Evolutionary conservation across 2,113 vertebrate species (phyloP).

Genomic region (Rhea americana): DNA sequence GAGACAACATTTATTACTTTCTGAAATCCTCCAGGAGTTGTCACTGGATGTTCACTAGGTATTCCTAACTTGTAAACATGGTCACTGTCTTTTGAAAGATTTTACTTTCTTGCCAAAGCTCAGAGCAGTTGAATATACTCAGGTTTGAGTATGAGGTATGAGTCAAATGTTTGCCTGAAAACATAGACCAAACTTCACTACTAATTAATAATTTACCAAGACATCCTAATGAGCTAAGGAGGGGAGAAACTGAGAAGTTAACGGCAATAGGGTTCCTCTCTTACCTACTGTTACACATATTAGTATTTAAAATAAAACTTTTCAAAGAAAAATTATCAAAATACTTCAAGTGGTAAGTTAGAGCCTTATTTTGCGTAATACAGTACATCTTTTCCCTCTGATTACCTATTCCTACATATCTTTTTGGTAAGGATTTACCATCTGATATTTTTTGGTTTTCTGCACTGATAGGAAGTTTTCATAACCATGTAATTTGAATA

Average conservation of each 20-base stretch:
- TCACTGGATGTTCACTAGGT: slow-evolving; percentile 45
- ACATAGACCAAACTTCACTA: not conserved
- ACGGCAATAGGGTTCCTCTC: not conserved
- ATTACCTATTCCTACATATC: not conserved
- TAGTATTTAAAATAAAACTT: not conserved
- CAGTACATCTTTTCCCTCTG: not conserved
- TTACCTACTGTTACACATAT: not conserved
- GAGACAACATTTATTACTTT: slow-evolving; percentile 72
- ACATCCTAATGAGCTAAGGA: not conserved
- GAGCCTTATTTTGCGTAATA: not conserved
- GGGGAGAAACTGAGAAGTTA: not conserved
- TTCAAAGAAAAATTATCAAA: not conserved
- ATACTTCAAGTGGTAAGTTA: not conserved
- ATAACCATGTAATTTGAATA: not conserved
- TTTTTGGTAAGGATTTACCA: not conserved
- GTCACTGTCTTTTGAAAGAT: slow-evolving; percentile 36
- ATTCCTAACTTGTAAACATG: slow-evolving; percentile 59
- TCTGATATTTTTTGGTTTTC: not conserved
- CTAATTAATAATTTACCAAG: not conserved
- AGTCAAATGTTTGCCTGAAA: not conserved
- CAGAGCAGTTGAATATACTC: not conserved
- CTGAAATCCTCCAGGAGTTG: slow-evolving; percentile 68
- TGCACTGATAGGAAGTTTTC: not conserved
- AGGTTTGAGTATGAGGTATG: not conserved
- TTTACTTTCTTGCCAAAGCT: not conserved